Evolutionary conservation across 2,797 vertebrate species (phyloP).

Genomic region (Discoglossus pictus): DNA sequence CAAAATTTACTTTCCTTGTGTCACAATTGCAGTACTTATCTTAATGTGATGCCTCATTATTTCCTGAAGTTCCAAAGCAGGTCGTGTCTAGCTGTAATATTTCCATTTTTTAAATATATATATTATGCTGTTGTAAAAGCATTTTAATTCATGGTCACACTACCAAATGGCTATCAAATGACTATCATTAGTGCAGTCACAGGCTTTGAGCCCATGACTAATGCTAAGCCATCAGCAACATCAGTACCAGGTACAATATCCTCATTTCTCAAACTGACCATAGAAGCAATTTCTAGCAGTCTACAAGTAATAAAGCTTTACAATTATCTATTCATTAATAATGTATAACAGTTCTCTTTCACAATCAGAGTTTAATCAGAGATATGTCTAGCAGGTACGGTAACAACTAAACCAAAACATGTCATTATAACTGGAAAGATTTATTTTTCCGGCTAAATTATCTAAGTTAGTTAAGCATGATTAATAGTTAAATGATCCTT

Average conservation of each 20-base stretch:
- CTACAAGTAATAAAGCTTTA: slow-evolving; percentile 87
- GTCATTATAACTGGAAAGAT: slow-evolving; percentile 71
- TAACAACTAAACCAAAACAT: slow-evolving; percentile 76
- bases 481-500: slow-evolving; percentile 55
- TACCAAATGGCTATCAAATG: no score
- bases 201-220: slow-evolving; percentile 84
- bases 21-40: no score
- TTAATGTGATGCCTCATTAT: no score
- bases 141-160: slow-evolving; percentile 82
- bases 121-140: slow-evolving; percentile 80
- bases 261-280: slow-evolving; percentile 95
- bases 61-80: slow-evolving; percentile 37
- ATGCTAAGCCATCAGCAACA: slow-evolving; percentile 81
- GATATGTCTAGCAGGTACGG: slow-evolving; percentile 74
- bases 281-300: slow-evolving; percentile 90
- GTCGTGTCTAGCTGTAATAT: slow-evolving; percentile 62
- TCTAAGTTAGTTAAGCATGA: slow-evolving; percentile 56
- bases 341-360: slow-evolving; percentile 82
- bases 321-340: slow-evolving; percentile 95
- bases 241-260: slow-evolving; percentile 79
- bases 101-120: slow-evolving; percentile 71
- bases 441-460: slow-evolving; percentile 68
- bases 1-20: no score
- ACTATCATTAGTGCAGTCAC: slow-evolving; percentile 91
- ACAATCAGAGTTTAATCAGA: slow-evolving; percentile 86